phyloP scores from a whole-genome alignment of 2,797 vertebrate genomes.

The Halcyon chelicuti region DNA sequence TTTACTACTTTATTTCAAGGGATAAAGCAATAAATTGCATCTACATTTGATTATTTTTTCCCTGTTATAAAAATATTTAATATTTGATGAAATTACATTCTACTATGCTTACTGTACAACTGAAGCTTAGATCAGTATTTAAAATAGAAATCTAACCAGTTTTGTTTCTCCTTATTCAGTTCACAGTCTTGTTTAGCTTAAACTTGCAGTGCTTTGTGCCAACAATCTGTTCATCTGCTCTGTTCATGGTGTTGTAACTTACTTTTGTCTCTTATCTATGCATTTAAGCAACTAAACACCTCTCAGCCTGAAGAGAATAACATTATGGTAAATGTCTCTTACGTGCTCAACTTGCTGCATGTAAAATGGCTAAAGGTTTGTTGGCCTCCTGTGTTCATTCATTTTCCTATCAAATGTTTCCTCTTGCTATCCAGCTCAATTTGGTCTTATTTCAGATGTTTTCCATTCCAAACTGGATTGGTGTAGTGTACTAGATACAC shows the following conservation, averaged over 20 bases:
- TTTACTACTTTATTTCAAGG: not conserved
- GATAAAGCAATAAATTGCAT: not conserved
- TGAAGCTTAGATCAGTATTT: not conserved
- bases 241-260: slow-evolving; percentile 74
- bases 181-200: not conserved
- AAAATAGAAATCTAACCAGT: not conserved
- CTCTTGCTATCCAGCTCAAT: slow-evolving; percentile 77
- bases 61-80: not conserved
- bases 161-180: not conserved
- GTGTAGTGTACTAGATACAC: not conserved
- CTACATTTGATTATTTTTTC: not conserved
- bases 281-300: slow-evolving; percentile 88
- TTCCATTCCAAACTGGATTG: not conserved
- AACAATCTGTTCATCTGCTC: slow-evolving; percentile 25
- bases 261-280: slow-evolving; percentile 79
- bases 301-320: slow-evolving; percentile 87
- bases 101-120: not conserved
- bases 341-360: slow-evolving; percentile 97
- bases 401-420: slow-evolving; percentile 78
- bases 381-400: slow-evolving; percentile 84
- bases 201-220: not conserved
- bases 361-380: slow-evolving; percentile 98
- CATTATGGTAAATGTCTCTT: slow-evolving; percentile 94
- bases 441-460: not conserved
- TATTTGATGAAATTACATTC: not conserved